These are phyloP conservation scores for Andrena marginata DNA, from an alignment of 2,888 invertebrate species.

Conservation along the genomic window DNA sequence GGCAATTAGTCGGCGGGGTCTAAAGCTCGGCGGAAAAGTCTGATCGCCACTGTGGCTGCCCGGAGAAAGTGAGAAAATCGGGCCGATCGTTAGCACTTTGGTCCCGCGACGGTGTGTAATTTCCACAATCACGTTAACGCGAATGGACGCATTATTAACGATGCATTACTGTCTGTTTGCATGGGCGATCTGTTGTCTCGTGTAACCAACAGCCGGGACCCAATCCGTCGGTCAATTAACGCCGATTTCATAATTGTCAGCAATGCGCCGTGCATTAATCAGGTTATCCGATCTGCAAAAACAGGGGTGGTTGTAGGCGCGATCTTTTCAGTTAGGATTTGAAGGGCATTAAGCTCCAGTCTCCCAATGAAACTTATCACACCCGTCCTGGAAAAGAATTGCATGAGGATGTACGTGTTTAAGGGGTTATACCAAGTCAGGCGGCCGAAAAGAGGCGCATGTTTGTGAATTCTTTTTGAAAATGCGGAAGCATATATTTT, in stretches of 20 bases:
- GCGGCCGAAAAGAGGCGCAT: too few relatives aligned
- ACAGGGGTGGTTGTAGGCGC: background rate
- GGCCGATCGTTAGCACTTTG: constrained; percentile 1
- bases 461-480: too few relatives aligned
- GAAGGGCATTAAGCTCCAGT: too few relatives aligned
- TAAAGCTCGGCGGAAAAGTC: background rate
- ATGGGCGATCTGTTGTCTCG: constrained; percentile 12
- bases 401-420: too few relatives aligned
- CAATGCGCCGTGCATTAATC: background rate
- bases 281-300: background rate
- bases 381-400: too few relatives aligned
- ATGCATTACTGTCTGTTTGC: constrained; percentile 2
- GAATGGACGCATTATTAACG: constrained; percentile 27
- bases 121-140: constrained; percentile 15
- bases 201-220: background rate
- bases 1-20: constrained; percentile 17
- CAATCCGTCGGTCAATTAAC: constrained; percentile 15
- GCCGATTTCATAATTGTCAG: background rate
- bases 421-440: too few relatives aligned
- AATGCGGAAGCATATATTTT: too few relatives aligned
- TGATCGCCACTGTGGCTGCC: background rate
- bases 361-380: too few relatives aligned
- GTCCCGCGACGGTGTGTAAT: constrained; percentile 8
- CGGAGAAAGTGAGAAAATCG: constrained; percentile 25
- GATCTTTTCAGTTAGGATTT: too few relatives aligned